phyloP scores from a whole-genome alignment of 2,888 invertebrate genomes.

The Aphodius granarius region DNA sequence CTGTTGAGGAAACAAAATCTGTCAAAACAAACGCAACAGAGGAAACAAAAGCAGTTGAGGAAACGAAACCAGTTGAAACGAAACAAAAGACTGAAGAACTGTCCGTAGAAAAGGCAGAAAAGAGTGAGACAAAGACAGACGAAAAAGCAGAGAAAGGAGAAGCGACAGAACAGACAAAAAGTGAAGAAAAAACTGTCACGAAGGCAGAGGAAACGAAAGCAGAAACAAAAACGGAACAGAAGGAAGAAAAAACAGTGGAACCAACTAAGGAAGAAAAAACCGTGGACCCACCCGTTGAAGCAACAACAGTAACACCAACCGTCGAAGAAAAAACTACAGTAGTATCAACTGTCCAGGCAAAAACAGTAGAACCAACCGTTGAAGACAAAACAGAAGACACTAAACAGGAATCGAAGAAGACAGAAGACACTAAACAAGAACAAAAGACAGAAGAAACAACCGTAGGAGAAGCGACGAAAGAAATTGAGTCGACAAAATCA shows the following conservation, averaged over 20 bases:
- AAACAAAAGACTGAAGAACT: constrained; percentile 3
- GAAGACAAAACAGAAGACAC: constrained; percentile 19
- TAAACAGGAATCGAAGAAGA: neutral
- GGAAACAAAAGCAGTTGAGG: constrained; percentile 27
- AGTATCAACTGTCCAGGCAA: constrained; percentile 1
- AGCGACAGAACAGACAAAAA: neutral
- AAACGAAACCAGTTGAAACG: constrained; percentile 26
- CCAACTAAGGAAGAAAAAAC: neutral
- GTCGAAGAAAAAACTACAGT: constrained; percentile 1
- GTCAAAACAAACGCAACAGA: constrained; percentile 27
- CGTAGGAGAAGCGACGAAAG: constrained; percentile 48
- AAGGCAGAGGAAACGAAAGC: neutral
- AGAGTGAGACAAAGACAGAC: neutral
- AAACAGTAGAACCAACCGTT: constrained; percentile 17
- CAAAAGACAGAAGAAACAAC: constrained; percentile 27
- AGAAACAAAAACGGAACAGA: neutral
- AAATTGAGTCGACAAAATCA: constrained; percentile 41
- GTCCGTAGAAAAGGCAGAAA: constrained; percentile 3
- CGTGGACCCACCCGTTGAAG: constrained; percentile 14
- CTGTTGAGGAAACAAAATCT: constrained; percentile 17
- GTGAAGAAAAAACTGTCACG: constrained; percentile 1
- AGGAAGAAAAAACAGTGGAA: constrained; percentile 8
- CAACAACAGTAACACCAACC: constrained; percentile 1
- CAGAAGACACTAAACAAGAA: neutral
- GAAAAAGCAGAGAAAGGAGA: constrained; percentile 15